Base-by-base conservation (phyloP, 2,113 vertebrate species). In the Falco punctatus region DNA sequence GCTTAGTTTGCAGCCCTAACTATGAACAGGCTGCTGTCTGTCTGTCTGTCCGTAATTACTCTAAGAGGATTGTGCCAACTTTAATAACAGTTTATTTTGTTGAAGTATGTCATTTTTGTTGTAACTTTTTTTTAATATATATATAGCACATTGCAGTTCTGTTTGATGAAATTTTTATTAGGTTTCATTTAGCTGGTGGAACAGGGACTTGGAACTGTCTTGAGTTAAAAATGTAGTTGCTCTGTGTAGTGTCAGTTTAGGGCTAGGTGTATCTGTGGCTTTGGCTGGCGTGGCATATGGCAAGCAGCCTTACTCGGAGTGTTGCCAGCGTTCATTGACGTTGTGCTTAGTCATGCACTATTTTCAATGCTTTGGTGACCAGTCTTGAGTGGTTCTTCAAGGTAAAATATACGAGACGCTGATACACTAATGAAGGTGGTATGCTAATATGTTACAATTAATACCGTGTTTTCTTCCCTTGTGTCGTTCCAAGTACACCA, bases 41-140 rank as follows among this genome's bases (percentile, higher is more conserved):
- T 81, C 77, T 88, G 20, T 74, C 67, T 73, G 27, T 87, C 66
- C 10, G 1, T 92, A 84, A 82, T 94, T 81, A 51, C 66, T 86
- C 18, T 49, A 61, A 82, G 90, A 84, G 54, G 81, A 51, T 89
- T 91, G 81, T 85, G 61, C 92, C 83, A 95, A n/a, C 49, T 85
- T 89, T 14, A 89, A 59, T 92, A 87, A 42, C 55, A 77, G 54
- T 85, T 96, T 42, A 57, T 94, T 95, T 92, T 81, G 57, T 64
- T 91, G 49, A 89, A 87, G n/a, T 70, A 33, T 2, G 2, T 91
- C 38, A 66, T 67, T 74, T 74, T 69, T 81, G 38, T 70, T 87
- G 26, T 67, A 28, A 12, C 5, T 44, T 81, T 81, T 73, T 71
- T 46, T 51, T 72, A 88, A 38, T 38, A 38, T 38, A 38, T 51